These are phyloP conservation scores for Panagrolaimus sp. DNA, from an alignment of 1,140 invertebrate genomes.

Conservation along the genomic window DNA sequence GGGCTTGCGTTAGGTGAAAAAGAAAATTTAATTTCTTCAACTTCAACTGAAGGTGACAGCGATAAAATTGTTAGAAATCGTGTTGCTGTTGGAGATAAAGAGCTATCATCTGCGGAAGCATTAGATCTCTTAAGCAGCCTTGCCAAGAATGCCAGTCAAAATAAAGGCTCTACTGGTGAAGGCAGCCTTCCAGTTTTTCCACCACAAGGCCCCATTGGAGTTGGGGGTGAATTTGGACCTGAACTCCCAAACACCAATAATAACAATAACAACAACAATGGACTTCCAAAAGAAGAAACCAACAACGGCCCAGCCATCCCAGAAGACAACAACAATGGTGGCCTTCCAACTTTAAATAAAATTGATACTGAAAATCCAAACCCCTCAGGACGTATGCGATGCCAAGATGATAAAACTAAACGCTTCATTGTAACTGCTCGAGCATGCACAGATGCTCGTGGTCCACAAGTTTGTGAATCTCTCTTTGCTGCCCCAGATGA, in stretches of 20 bases:
- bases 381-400: constrained; percentile 15
- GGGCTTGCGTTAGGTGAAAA: too few species aligned
- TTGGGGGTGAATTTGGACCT: not conserved
- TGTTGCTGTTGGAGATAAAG: not conserved
- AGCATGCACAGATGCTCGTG: constrained; percentile 32
- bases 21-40: too few species aligned
- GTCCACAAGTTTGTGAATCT: constrained; percentile 38
- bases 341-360: not conserved
- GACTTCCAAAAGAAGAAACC: not conserved
- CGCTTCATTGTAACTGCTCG: constrained; percentile 30
- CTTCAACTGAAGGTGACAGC: not conserved
- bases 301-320: too few species aligned
- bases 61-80: constrained; percentile 5
- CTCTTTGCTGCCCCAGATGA: constrained; percentile 36
- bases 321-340: not conserved
- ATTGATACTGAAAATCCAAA: not conserved
- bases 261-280: not conserved
- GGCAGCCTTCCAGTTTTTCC: too few species aligned
- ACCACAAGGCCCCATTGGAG: too few species aligned
- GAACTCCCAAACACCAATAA: not conserved
- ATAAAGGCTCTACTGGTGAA: too few species aligned
- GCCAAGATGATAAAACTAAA: constrained; percentile 30
- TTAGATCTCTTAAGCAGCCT: too few species aligned
- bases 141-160: too few species aligned
- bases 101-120: not conserved